These are phyloP conservation scores for Cantharis rustica DNA, from an alignment of 2,888 invertebrate genomes.

Conservation along the genomic window DNA sequence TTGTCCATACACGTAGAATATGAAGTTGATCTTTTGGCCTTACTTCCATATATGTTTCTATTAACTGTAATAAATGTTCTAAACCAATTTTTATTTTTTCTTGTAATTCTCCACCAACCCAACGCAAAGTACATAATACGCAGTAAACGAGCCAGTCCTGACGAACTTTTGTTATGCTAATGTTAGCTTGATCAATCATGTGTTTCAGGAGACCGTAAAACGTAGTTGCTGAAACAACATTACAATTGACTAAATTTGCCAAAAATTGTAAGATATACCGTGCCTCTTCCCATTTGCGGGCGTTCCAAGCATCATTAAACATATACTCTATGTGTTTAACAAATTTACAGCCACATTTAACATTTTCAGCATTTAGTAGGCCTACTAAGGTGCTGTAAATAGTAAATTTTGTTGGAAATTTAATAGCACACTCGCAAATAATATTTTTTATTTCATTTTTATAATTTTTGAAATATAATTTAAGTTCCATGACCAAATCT, in stretches of 20 bases:
- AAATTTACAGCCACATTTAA: constrained; percentile 97
- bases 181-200: constrained; percentile 91
- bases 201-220: constrained; percentile 88
- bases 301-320: constrained; percentile 89
- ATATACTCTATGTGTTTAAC: constrained; percentile 94
- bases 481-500: constrained; percentile 90
- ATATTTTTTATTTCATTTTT: constrained; percentile 90
- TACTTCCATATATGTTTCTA: constrained; percentile 91
- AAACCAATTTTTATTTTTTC: constrained; percentile 95
- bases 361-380: constrained; percentile 97
- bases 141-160: constrained; percentile 85
- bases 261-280: constrained; percentile 88
- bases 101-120: constrained; percentile 94
- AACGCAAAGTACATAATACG: constrained; percentile 90
- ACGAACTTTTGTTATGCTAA: constrained; percentile 86
- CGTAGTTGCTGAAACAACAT: constrained; percentile 92
- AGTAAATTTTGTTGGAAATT: constrained; percentile 96
- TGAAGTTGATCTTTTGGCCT: constrained; percentile 92
- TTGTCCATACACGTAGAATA: constrained; percentile 91
- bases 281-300: constrained; percentile 89
- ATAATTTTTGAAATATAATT: constrained; percentile 92
- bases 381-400: constrained; percentile 97
- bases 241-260: constrained; percentile 96
- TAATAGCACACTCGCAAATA: constrained; percentile 90
- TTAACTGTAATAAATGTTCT: constrained; percentile 85